Evolutionary conservation across 2,888 invertebrate genomes (phyloP).

Genomic region (Diloba caeruleocephala): DNA sequence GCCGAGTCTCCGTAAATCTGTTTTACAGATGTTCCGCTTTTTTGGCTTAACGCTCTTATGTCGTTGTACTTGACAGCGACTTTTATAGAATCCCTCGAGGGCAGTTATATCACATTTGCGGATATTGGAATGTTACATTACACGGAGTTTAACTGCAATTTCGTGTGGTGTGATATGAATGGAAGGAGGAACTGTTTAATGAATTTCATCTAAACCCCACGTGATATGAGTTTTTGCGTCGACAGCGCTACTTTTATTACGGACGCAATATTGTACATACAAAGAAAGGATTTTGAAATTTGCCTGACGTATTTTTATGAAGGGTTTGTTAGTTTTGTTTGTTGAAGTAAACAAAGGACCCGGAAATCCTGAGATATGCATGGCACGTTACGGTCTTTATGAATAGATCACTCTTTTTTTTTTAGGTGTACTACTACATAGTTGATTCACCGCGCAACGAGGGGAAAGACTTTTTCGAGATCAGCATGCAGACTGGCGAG

Average conservation of each 20-base stretch:
- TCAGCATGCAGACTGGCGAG: conserved; percentile 98
- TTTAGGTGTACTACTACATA: conserved; percentile 97
- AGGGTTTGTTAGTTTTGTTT: conserved; percentile 50
- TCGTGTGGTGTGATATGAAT: background rate
- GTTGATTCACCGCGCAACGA: conserved; percentile 97
- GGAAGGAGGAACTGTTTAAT: conserved; percentile 5
- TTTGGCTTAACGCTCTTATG: conserved; percentile 26
- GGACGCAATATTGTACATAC: conserved; percentile 19
- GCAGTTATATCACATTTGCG: conserved; percentile 33
- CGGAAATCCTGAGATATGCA: conserved; percentile 60
- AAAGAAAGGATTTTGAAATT: conserved; percentile 41
- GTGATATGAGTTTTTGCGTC: conserved; percentile 35
- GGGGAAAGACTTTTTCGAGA: conserved; percentile 98
- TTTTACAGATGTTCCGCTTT: conserved; percentile 34
- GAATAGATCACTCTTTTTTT: conserved; percentile 76
- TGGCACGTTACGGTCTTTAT: conserved; percentile 59
- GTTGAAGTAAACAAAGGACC: conserved; percentile 60
- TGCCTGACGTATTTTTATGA: conserved; percentile 49
- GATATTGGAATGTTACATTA: conserved; percentile 43
- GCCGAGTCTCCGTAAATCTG: conserved; percentile 31
- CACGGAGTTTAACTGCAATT: conserved; percentile 32
- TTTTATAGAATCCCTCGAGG: conserved; percentile 23
- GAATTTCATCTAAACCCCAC: conserved; percentile 29
- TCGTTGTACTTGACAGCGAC: conserved; percentile 32
- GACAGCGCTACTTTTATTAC: conserved; percentile 44